phyloP scores from a whole-genome alignment of 2,888 invertebrate species.

The Prionchulus punctatus region DNA sequence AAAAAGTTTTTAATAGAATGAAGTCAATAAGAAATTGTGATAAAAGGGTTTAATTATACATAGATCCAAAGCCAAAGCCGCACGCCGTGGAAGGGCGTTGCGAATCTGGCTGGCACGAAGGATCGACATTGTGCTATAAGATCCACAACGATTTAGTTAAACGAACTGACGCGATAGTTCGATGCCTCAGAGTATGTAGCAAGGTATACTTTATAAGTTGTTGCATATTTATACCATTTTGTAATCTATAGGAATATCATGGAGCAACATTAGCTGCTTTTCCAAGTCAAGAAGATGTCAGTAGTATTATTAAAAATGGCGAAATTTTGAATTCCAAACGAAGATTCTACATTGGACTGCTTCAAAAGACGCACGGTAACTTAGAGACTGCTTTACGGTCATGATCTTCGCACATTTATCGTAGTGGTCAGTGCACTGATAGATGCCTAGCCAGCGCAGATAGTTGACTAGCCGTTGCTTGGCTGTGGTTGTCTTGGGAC shows the following conservation, averaged over 20 bases:
- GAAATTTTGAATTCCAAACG: neutral
- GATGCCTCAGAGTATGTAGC: neutral
- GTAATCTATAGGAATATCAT: too few species aligned
- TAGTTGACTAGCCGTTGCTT: neutral
- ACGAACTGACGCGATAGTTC: neutral
- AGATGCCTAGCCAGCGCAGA: neutral
- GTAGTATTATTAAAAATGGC: neutral
- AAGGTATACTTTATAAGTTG: too few species aligned
- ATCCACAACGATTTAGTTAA: neutral
- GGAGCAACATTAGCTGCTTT: constrained; percentile 1
- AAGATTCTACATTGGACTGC: neutral
- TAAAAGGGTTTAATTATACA: too few species aligned
- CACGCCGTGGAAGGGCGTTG: neutral
- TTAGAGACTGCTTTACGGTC: too few species aligned
- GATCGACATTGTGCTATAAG: neutral
- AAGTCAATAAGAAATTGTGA: too few species aligned
- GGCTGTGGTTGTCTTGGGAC: neutral
- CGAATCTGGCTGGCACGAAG: neutral
- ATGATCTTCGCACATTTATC: too few species aligned
- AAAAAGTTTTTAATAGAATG: too few species aligned
- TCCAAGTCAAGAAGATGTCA: neutral
- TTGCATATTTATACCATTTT: too few species aligned
- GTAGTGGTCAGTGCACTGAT: too few species aligned
- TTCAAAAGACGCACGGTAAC: neutral
- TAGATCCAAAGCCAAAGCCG: too few species aligned